phyloP scores from a whole-genome alignment of 1,140 invertebrate genomes.

The Drosophila pectinifera region DNA sequence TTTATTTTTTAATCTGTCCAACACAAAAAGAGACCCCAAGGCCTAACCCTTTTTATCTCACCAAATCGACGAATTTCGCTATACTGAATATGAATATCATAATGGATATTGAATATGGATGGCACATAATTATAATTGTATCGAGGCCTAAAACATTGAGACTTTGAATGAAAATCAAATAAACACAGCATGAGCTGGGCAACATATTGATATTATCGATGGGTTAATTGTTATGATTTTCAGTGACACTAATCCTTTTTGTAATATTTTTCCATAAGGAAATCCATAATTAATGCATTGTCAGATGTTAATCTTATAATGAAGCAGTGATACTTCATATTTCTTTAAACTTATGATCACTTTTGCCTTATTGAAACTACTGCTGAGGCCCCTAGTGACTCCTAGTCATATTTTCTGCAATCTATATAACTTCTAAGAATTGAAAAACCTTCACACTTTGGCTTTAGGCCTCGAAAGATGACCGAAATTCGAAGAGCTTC shows the following conservation, averaged over 20 bases:
- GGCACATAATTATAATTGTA: constrained; percentile 16
- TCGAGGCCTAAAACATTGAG: constrained; percentile 21
- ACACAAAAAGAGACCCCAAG: constrained; percentile 18
- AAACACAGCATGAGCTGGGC: neutral
- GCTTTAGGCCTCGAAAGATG: neutral
- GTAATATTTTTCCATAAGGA: neutral
- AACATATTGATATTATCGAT: neutral
- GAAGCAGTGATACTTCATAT: neutral
- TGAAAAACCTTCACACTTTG: no score
- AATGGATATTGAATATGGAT: constrained; percentile 22
- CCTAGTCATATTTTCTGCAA: neutral
- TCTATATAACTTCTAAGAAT: neutral
- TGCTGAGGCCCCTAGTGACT: neutral
- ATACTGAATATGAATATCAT: neutral
- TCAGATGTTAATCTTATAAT: no score
- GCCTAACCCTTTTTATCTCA: constrained; percentile 22
- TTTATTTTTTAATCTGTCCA: constrained; percentile 4
- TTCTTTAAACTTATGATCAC: neutral
- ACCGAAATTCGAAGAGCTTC: neutral
- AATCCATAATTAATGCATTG: neutral
- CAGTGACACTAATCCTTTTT: no score
- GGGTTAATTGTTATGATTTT: neutral
- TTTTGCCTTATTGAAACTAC: neutral
- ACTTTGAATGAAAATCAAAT: constrained; percentile 16
- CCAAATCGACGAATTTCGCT: constrained; percentile 12